Evolutionary conservation across 2,888 invertebrate genomes (phyloP).

Genomic region (Crioceris asparagi): DNA sequence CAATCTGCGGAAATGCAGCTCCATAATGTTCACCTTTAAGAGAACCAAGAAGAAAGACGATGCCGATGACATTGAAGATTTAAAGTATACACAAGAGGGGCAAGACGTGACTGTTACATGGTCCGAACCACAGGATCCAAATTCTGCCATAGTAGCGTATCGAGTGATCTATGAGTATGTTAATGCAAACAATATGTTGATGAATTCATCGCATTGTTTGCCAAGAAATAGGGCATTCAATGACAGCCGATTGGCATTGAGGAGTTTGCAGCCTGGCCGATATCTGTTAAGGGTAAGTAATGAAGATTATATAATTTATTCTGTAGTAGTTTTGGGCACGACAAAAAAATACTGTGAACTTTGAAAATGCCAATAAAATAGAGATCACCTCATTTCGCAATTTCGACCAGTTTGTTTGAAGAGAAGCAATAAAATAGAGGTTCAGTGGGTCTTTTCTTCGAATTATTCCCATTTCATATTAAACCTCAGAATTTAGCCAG

Average conservation of each 20-base stretch:
- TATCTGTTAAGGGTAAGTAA: slow-evolving; percentile 32
- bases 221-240: slow-evolving; percentile 19
- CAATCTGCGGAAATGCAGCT: slow-evolving; percentile 43
- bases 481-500: too few relatives aligned
- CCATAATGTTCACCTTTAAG: slow-evolving; percentile 36
- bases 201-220: slow-evolving; percentile 41
- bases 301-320: too few relatives aligned
- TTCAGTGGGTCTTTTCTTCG: too few relatives aligned
- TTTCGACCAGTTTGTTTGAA: too few relatives aligned
- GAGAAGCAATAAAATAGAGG: too few relatives aligned
- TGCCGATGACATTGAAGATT: slow-evolving; percentile 38
- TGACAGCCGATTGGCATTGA: slow-evolving; percentile 6
- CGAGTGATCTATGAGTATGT: slow-evolving; percentile 43
- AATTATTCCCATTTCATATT: too few relatives aligned
- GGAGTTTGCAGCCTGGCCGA: slow-evolving; percentile 42
- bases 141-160: slow-evolving; percentile 54
- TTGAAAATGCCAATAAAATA: too few relatives aligned
- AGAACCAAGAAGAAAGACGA: slow-evolving; percentile 38
- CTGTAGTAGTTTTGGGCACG: too few relatives aligned
- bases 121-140: slow-evolving; percentile 51
- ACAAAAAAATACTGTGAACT: too few relatives aligned
- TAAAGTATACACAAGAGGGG: too few relatives aligned
- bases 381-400: too few relatives aligned
- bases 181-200: slow-evolving; percentile 32
- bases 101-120: slow-evolving; percentile 38